Conservation (phyloP, 2,113 vertebrate genomes). For the Myiozetetes cayanensis region DNA sequence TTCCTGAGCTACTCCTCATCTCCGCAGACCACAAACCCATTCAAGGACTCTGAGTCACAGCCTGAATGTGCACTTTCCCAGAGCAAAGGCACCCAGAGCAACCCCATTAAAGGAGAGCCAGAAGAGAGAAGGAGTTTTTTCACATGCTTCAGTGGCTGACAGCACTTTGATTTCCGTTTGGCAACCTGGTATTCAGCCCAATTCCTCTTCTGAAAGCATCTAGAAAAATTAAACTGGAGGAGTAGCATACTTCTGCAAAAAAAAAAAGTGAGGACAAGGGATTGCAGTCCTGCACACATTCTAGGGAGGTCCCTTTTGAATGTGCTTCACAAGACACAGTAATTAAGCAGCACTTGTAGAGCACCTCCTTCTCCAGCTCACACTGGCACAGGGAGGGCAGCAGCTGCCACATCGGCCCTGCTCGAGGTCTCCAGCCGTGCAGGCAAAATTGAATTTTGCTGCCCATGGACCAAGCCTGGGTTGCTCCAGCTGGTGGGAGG, state of each 20-base stretch:
- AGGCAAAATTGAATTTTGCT: conserved; percentile 11
- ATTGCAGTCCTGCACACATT: background rate
- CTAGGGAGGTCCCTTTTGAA: background rate
- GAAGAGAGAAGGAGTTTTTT: background rate
- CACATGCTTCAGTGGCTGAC: background rate
- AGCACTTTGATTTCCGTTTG: background rate
- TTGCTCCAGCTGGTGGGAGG: conserved; percentile 4
- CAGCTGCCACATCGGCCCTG: background rate
- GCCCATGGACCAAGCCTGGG: background rate
- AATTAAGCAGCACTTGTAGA: background rate
- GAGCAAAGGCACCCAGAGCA: background rate
- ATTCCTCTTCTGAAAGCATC: background rate
- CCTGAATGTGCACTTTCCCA: background rate
- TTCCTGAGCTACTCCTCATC: background rate
- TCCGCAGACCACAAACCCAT: background rate
- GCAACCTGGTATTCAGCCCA: background rate
- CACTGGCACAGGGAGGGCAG: background rate
- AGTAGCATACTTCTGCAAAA: background rate
- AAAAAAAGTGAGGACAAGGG: background rate
- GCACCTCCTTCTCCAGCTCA: background rate
- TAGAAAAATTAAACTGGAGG: background rate
- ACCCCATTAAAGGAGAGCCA: background rate
- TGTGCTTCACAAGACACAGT: background rate
- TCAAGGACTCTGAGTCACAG: background rate
- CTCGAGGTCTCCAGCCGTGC: background rate